Evolutionary conservation across 2,113 vertebrate species (phyloP).

Genomic region (Leptodactylus fuscus): DNA sequence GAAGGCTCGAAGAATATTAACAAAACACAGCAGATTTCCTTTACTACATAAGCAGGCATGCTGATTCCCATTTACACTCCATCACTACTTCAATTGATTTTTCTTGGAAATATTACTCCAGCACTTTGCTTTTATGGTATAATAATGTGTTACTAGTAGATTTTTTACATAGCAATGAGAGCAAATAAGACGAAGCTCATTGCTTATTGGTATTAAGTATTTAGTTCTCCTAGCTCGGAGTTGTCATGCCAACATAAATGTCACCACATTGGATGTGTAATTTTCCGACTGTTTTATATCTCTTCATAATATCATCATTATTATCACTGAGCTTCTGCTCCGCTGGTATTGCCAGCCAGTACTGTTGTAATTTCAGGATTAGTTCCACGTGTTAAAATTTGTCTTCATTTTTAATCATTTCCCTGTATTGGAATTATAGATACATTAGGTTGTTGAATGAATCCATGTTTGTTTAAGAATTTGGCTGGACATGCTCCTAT

Average conservation of each 20-base stretch:
- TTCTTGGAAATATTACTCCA: not conserved
- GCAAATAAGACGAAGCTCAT: conserved; percentile 3
- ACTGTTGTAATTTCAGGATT: not conserved
- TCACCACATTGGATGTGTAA: conserved; percentile 13
- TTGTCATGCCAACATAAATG: conserved; percentile 55
- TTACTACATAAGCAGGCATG: not conserved
- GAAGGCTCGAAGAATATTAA: not conserved
- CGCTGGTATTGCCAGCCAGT: not conserved
- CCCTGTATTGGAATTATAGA: not conserved
- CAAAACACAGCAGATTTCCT: not conserved
- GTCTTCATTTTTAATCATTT: not conserved
- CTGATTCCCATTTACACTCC: conserved; percentile 1
- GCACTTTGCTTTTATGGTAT: not conserved
- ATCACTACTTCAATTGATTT: not conserved
- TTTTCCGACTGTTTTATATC: conserved; percentile 35
- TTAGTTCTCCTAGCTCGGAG: conserved; percentile 19
- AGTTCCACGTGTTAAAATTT: not conserved
- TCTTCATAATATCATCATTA: conserved; percentile 13
- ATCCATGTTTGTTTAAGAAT: not conserved
- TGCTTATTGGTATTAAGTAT: conserved; percentile 29
- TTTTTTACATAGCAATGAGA: not conserved
- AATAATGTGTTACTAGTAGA: conserved; percentile 7
- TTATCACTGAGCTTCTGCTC: conserved; percentile 16
- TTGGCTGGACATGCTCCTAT: not conserved
- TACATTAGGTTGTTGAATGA: not conserved